Evolutionary conservation across 2,797 vertebrate genomes (phyloP), one percentile per base, ranked within the genome.

Genomic region (Channa striata): DNA sequence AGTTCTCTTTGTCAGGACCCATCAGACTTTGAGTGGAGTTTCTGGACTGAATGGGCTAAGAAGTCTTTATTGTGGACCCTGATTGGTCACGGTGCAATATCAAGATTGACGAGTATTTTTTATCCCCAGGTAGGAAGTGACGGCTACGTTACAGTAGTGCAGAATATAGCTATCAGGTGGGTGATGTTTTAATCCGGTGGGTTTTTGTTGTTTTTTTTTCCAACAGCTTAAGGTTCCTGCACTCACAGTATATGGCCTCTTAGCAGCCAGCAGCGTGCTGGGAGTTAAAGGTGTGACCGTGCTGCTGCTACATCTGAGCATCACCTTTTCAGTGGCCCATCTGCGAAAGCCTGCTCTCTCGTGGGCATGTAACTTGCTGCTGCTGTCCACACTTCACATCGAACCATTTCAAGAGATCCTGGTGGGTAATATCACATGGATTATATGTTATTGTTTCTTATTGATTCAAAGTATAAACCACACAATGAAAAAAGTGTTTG

Each of bases 21-120:
- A 0, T 90, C 91, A 10, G 97, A 99, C 89, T 99, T 99, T 84
- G 97, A 99, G 75, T 99, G 97, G 98, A 96, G 85, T 83, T 98
- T 98, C 85, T 99, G 98, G 98, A 96, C 93, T 11, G 94, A 96
- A 64, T 98, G 96, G 96, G 97, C 94, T 12, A 95, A 91, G 78
- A 92, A 80, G 42, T 93, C 81, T 70, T 85, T 99, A 63, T 74
- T 94, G 2, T 97, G 95, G 95, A 95, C 96, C 74, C 91, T 98
- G 60, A 86, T 94, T 60, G 97, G 97, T 68, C 98, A 99, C 34
- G 66, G 92, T 0, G 54, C 94, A 1, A 71, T 97, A 56, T 98
- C 97, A 1, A 95, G 95, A 56, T 47, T 95, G 44, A 91, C 91
- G 52, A 84, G 68, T 37, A 25, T 92, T 54, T 93, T 94, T 40